Evolutionary conservation across 2,888 invertebrate genomes (phyloP), one percentile per base, ranked within the genome.

Genomic region (Heliconius ismenius): DNA sequence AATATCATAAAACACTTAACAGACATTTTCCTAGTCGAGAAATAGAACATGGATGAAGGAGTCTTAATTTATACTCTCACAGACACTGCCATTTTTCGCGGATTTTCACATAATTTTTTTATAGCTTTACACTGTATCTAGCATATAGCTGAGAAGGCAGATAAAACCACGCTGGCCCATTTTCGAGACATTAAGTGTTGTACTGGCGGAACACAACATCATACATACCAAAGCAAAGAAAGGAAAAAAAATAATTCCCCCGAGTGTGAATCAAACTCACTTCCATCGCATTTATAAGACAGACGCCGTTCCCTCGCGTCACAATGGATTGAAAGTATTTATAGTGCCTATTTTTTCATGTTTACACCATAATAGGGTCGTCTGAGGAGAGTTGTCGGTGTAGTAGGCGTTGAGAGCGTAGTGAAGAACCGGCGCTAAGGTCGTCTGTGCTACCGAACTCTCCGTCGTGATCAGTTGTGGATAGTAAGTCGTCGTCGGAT

Each of bases 401-500:
- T 81, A 93, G 86, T 73, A 92, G 86, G 1, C 93, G 88, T 82
- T 93, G 94, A 18, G 92, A 90, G 77, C 91, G 90, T 74, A 90
- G 85, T 24, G 91, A 88, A 15, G 89, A 82, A 58, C 88, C 89
- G 39, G 90, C 85, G 85, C 92, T 93, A 63, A 94, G 90, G 90
- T 96, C 96, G 87, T 96, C 96, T 62, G 95, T 92, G 88, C 96
- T 96, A 79, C 95, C 95, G 83, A 95, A 92, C 84, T 95, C 96
- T 82, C 97, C 97, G 87, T 97, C 97, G 83, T 97, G 95, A 90
- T 97, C 97, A 36, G 97, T 97, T 63, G 88, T 96, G 85, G 95
- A 96, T 72, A 98, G 93, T 87, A 98, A 95, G 90, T 98, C 98
- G 89, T 98, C 98, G 89, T 98, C 98, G 1, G 98, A 98, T 70